Evolutionary conservation across 1,140 invertebrate species (phyloP), one percentile per base, ranked within the genome.

Genomic region (Procambarus virginalis): DNA sequence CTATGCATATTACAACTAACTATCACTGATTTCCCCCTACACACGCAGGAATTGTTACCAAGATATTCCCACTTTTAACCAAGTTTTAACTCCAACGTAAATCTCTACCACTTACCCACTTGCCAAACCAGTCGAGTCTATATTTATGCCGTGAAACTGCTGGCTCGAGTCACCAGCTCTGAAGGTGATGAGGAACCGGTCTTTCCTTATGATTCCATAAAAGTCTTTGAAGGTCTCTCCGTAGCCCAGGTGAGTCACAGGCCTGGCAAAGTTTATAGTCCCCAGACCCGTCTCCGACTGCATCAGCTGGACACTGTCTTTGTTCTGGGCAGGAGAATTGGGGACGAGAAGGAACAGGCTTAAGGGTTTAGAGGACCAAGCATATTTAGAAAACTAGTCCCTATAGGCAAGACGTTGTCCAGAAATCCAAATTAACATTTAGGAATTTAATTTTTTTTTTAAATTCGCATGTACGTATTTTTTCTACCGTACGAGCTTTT

Each of bases 191-290:
- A 82, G 60, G 60, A 64, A 82, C 22, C 80, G 60, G 8, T 64
- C 80, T 17, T 82, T 82, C 17, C 17, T 64, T 10, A 82, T 82
- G 58, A 46, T 64, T 0, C 80, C 80, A 34, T 82, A 34, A 12
- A 45, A 48, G 20, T 82, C 58, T 68, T 82, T 82, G 48, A 64
- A 82, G 17, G 20, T 82, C 58, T 82, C 80, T 2, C 80, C 60
- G 48, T 82, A 82, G 9, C 80, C 58, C 45, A 82, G 34, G 17
- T 82, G 80, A 10, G 80, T 82, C 34, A 82, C 58, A 34, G 55
- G n/a, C 34, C 10, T 82, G 22, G 60, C 80, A 2, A 82, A 82
- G 17, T 8, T 64, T 22, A 68, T 60, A 10, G 80, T 82, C n/a
- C 68, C 58, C 34, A 82, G 20, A n/a, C 80, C 55, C 9, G 17